Evolutionary conservation across 2,797 vertebrate genomes (phyloP), one percentile per base, ranked within the genome.

Genomic region (Lindbergichthys nudifrons): DNA sequence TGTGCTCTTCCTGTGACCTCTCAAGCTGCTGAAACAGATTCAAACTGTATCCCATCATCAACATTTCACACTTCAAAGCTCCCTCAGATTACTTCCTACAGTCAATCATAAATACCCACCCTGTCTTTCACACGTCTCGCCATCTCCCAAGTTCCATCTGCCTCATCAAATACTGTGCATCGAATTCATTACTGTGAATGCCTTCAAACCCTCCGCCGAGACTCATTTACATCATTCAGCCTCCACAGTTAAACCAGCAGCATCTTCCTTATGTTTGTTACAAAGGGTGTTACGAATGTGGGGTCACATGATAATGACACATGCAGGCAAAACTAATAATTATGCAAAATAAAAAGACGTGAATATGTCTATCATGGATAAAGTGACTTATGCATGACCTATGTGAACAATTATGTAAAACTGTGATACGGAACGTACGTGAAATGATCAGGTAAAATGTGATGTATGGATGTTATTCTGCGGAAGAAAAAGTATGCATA

Each of bases 51-150:
- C 63, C 69, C 57, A 26, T 77, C 65, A 77, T 73, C 54, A 47
- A 62, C 45, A 51, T 69, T 76, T 77, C 78, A 73, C 85, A 86
- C 81, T 83, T 85, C 80, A 89, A 87, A 87, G 82, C 79, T 62
- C 3, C 39, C 72, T 58, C 30, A 4, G 58, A 82, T 83, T 71
- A 67, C 59, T 12, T 4, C 61, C 52, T 64, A 85, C 80, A 86
- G 83, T 83, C 76, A 67, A 65, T 67, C 71, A 68, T 73, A 23
- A 47, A 71, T 65, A 64, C 69, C 39, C 58, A 69, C 67, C 56
- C 61, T 70, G 60, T 50, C 71, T 75, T 81, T 81, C 67, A 61
- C 65, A 39, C 1, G 54, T 65, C 69, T 36, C 10, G 36, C 70
- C 70, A 65, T 78, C 62, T 72, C 63, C 52, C 32, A 2, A 21